phyloP scores from a whole-genome alignment of 2,888 invertebrate genomes.

The Latheticus oryzae region DNA sequence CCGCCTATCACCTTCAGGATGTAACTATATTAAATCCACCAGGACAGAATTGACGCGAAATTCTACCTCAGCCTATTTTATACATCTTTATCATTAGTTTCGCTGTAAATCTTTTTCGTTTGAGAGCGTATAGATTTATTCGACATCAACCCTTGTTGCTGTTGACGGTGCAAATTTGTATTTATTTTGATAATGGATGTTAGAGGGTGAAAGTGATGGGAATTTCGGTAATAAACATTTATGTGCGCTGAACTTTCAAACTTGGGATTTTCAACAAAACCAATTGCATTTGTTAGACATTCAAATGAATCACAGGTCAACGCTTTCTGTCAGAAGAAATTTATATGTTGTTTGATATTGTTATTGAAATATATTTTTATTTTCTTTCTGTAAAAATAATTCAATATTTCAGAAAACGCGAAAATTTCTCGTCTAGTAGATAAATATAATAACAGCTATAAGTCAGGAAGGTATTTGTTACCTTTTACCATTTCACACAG shows the following conservation, averaged over 20 bases:
- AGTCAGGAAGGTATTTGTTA: too few relatives aligned
- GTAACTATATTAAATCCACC: constrained; percentile 36
- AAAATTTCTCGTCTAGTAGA: too few relatives aligned
- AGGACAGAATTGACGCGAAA: constrained; percentile 32
- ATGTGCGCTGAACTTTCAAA: constrained; percentile 16
- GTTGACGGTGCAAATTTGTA: constrained; percentile 28
- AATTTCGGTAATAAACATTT: constrained; percentile 35
- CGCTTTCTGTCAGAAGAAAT: too few relatives aligned
- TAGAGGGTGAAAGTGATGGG: constrained; percentile 30
- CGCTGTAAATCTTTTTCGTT: constrained; percentile 22
- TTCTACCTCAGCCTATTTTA: constrained; percentile 17
- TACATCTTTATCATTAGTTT: constrained; percentile 22
- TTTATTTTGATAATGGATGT: constrained; percentile 31
- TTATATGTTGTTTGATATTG: too few relatives aligned
- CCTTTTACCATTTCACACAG: too few relatives aligned
- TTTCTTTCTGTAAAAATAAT: too few relatives aligned
- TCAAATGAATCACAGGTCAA: too few relatives aligned
- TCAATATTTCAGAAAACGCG: too few relatives aligned
- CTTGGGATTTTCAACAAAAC: too few relatives aligned
- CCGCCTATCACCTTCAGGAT: constrained; percentile 36
- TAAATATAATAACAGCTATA: too few relatives aligned
- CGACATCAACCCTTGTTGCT: constrained; percentile 13
- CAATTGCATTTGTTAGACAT: too few relatives aligned
- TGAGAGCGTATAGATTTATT: constrained; percentile 32
- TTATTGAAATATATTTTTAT: too few relatives aligned